Base-by-base conservation (phyloP, 2,113 vertebrate genomes). In the Excalfactoria chinensis region DNA sequence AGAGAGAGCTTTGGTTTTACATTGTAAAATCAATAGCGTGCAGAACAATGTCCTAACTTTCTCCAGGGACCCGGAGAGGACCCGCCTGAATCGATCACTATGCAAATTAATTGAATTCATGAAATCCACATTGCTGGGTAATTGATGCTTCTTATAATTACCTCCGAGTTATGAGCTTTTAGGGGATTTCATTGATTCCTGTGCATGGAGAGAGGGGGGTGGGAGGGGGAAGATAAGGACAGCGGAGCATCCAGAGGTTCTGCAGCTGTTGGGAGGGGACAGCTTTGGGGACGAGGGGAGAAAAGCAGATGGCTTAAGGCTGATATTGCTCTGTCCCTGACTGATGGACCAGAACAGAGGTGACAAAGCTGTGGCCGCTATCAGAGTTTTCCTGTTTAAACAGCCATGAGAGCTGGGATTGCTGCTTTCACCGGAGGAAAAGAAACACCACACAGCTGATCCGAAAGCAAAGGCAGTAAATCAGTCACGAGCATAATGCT, bases 101-200 rank as follows among this genome's bases (percentile, higher is more conserved):
- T 98, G 98, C 97, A 98, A 97, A 98, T 98, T 93, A 96, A 97
- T 97, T 96, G 97, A 97, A 98, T 97, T 98, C 96, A 81, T 96
- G 97, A 96, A 97, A 95, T 95, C 96, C 96, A 80, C 97, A 92
- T 95, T 25, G 89, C 96, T 56, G 96, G 95, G 97, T 98, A 98
- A 98, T 97, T 98, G 97, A 97, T 97, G 97, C 97, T 96, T 84
- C 97, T 98, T 94, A 97, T 98, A 97, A 97, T 98, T 97, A 97
- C 98, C 97, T 97, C 97, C 91, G n/a, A 97, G 97, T 97, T 96
- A 95, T 43, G 98, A 97, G 97, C 97, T 97, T 97, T 97, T 96
- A 97, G 96, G 94, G 97, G 96, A 96, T 97, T 97, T 96, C 96
- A 95, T 96, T 89, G 98, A 97, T 97, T 95, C 96, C 88, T 81